Conservation (phyloP, 2,888 invertebrate genomes). For the Monochamus alternatus region DNA sequence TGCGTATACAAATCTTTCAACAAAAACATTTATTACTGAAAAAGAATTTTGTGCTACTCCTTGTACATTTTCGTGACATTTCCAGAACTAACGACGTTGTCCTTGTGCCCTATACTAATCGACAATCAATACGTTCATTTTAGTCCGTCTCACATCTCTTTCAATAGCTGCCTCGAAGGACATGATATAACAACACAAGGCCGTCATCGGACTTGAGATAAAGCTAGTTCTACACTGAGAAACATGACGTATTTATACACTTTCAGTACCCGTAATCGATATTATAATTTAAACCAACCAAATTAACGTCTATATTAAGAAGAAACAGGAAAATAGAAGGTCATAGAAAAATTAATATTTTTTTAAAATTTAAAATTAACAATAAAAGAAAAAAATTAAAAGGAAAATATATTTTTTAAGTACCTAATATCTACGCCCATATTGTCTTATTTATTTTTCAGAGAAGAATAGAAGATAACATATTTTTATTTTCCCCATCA, state of each 20-base stretch:
- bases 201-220: slow-evolving; percentile 4
- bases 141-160: background rate
- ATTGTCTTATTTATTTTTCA: no score
- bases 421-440: no score
- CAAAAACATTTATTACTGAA: background rate
- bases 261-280: no score
- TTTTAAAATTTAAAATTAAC: no score
- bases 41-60: background rate
- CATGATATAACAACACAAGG: slow-evolving; percentile 8
- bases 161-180: slow-evolving; percentile 4
- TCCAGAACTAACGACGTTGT: background rate
- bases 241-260: background rate
- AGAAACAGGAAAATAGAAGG: no score
- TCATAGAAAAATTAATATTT: no score
- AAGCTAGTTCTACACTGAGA: slow-evolving; percentile 2
- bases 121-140: slow-evolving; percentile 38
- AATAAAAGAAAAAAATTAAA: no score
- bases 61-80: background rate
- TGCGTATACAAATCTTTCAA: background rate
- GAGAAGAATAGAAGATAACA: no score
- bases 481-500: no score
- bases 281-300: no score
- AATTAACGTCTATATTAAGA: no score
- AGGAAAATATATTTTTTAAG: no score
- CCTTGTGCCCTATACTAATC: slow-evolving; percentile 24